Conservation (phyloP, 2,797 vertebrate genomes). For the Helostoma temminkii region DNA sequence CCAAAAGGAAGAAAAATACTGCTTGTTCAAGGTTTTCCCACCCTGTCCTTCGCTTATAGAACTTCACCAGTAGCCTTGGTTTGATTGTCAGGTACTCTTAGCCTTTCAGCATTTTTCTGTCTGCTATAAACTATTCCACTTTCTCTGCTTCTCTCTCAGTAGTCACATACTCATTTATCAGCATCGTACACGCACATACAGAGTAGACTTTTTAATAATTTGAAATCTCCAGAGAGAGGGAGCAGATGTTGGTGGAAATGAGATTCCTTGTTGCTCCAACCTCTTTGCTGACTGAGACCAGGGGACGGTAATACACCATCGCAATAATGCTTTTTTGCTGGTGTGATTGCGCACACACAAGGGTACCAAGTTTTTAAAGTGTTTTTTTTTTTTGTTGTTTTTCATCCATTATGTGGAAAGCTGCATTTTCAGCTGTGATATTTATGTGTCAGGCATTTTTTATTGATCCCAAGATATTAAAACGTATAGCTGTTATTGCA, state of each 20-base stretch:
- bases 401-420: background rate
- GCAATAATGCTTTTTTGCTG: background rate
- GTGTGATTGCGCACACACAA: too few relatives aligned
- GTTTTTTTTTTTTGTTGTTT: background rate
- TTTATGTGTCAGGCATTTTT: background rate
- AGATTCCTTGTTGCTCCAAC: background rate
- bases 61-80: background rate
- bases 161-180: background rate
- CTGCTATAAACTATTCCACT: background rate
- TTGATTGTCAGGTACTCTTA: too few relatives aligned
- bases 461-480: background rate
- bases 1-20: background rate
- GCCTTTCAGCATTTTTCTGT: background rate
- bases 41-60: background rate
- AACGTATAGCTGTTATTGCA: too few relatives aligned
- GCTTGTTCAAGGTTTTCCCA: background rate
- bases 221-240: background rate
- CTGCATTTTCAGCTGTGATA: background rate
- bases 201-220: background rate
- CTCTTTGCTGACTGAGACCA: background rate
- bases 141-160: background rate
- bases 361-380: too few relatives aligned
- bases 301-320: too few relatives aligned
- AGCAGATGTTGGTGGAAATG: background rate
- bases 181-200: background rate